Evolutionary conservation across 2,113 vertebrate genomes (phyloP), one percentile per base, ranked within the genome.

Genomic region (Diphyllodes magnificus): DNA sequence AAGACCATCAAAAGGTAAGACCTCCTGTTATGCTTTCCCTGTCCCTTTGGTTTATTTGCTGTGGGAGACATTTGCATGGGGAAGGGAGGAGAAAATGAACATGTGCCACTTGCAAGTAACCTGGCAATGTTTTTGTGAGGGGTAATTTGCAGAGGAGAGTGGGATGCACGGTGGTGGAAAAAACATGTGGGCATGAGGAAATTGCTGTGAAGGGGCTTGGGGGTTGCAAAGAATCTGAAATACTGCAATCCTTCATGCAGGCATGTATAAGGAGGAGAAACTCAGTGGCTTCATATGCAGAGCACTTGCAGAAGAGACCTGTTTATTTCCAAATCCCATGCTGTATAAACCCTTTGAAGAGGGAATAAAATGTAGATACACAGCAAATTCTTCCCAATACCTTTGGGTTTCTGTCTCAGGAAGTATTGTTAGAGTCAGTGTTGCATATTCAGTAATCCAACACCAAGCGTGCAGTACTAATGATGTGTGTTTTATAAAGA

Each of bases 1-100:
- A 97, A 93, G 99, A 98, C 98, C 98, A 61, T 99, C 99, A 59
- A 99, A 98, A 98, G 99, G 99, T 99, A 99, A 99, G 98, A 97
- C 11, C 53, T 81, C 19, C 70, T 71, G 47, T 78, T 86, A 84
- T 93, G 95, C 88, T 92, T 96, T 97, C 95, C 88, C 71, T 95
- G 57, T 40, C 66, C 56, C 59, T 88, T 82, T 70, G 76, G 57
- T 86, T 42, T 95, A 37, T 95, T 94, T 92, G 27, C 73, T 87
- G 50, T 45, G 54, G 45, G 42, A 59, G n/a, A 42, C 72, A 87
- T 83, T 86, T 54, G 35, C 88, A 39, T 93, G 49, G 20, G 93
- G 63, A 89, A 92, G 86, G 75, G 66, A 87, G 56, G 64, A 82
- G 76, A 63, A 86, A 80, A 94, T 49, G 86, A 76, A 88, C 88